Conservation (phyloP, 1,140 invertebrate species). For the Apocrypta bakeri region DNA sequence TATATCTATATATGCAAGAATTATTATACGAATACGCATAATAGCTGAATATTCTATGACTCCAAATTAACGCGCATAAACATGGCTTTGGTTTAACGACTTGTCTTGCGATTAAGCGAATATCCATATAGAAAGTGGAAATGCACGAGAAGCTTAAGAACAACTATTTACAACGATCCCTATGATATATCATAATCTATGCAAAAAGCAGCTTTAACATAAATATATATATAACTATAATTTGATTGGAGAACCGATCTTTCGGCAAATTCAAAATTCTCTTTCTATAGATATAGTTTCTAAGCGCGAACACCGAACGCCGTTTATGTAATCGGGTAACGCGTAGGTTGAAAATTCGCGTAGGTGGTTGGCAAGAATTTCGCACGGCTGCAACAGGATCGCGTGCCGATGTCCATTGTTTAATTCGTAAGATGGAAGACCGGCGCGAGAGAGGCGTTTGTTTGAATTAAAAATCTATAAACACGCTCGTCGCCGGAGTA, state of each 20-base stretch:
- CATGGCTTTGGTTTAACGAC: not conserved
- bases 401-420: constrained; percentile 42
- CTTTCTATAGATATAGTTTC: too few species aligned
- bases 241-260: too few species aligned
- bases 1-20: not conserved
- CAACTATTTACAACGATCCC: too few species aligned
- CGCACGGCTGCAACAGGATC: not conserved
- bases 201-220: too few species aligned
- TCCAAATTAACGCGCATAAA: not conserved
- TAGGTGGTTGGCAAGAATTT: constrained; percentile 5
- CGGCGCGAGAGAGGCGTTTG: constrained; percentile 9
- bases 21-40: not conserved
- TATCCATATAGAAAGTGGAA: not conserved
- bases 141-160: too few species aligned
- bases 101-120: not conserved
- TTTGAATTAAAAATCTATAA: constrained; percentile 40
- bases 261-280: too few species aligned
- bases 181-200: too few species aligned
- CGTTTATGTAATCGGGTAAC: too few species aligned
- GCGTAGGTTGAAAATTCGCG: not conserved
- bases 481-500: constrained; percentile 10
- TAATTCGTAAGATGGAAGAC: constrained; percentile 6
- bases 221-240: too few species aligned
- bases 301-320: too few species aligned
- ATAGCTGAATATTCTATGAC: not conserved